A percentile compares a stretch with the other conserved stretches of the same genome.
Evolutionary conservation across 2,797 vertebrate species (phyloP).

Genomic region (Acanthis flammea): DNA sequence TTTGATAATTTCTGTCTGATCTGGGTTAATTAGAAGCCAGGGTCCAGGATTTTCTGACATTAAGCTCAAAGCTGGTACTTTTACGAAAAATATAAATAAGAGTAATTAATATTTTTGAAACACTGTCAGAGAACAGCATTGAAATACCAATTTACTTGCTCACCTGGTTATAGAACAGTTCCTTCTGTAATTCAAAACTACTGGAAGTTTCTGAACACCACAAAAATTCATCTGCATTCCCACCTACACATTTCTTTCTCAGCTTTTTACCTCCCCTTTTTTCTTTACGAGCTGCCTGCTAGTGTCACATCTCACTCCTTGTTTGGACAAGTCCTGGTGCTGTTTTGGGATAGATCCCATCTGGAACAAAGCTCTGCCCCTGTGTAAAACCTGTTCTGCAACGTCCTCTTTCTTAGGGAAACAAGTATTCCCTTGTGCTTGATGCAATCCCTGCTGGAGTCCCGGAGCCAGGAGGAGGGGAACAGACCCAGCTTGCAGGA

Average conservation of each 20-base stretch:
- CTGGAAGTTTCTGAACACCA: neutral
- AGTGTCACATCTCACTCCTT: neutral
- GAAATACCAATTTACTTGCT: neutral
- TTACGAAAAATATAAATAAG: accelerated
- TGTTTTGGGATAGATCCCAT: conserved; percentile 82
- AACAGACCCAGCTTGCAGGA: neutral
- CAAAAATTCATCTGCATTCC: neutral
- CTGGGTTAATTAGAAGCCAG: neutral
- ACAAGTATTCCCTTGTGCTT: neutral
- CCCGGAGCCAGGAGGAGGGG: neutral
- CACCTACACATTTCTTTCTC: neutral
- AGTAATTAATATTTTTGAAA: neutral
- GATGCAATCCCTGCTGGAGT: neutral
- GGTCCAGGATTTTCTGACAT: neutral
- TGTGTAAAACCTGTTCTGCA: conserved; percentile 50
- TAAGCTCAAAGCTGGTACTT: neutral
- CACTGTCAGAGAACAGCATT: neutral
- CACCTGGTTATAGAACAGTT: neutral
- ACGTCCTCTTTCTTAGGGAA: neutral
- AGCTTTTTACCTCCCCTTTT: neutral
- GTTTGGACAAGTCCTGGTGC: conserved; percentile 75
- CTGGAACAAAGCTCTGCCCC: conserved; percentile 81
- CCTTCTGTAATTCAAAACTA: neutral
- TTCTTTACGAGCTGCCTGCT: neutral
- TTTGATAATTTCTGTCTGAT: neutral